These are phyloP conservation scores for Apis laboriosa DNA, from an alignment of 1,140 invertebrate genomes.

Conservation along the genomic window DNA sequence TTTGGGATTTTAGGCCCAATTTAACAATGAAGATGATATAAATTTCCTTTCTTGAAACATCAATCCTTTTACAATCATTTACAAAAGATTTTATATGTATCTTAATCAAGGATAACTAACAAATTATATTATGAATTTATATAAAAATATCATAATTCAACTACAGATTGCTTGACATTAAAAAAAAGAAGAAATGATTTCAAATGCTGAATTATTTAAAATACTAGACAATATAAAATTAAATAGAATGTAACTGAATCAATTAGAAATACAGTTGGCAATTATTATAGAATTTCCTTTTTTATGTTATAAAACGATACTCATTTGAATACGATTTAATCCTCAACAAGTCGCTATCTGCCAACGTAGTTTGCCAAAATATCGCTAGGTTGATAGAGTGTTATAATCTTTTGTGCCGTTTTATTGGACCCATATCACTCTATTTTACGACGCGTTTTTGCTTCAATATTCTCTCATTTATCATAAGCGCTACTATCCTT, in stretches of 20 bases:
- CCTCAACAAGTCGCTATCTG: conserved; percentile 10
- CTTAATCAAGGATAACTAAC: no score
- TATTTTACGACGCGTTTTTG: conserved; percentile 12
- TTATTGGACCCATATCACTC: not conserved
- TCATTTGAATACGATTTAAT: conserved; percentile 35
- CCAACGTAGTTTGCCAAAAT: conserved; percentile 35
- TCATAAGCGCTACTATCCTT: not conserved
- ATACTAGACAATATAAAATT: no score
- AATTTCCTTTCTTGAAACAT: no score
- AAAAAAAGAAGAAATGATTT: no score
- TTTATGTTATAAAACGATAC: not conserved
- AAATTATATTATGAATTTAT: no score
- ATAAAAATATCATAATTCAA: no score
- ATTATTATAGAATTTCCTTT: not conserved
- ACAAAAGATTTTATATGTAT: no score
- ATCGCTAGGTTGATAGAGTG: not conserved
- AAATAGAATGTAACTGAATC: not conserved
- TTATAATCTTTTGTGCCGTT: not conserved
- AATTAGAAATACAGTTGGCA: conserved; percentile 26
- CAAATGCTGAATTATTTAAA: no score
- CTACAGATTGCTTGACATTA: no score
- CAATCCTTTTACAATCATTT: no score
- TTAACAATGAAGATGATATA: no score
- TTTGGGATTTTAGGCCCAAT: not conserved
- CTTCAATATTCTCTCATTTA: not conserved